A percentile compares a stretch with the other conserved stretches of the same genome.
phyloP scores from a whole-genome alignment of 2,113 vertebrate species.

The Microcebus lehilahytsara region DNA sequence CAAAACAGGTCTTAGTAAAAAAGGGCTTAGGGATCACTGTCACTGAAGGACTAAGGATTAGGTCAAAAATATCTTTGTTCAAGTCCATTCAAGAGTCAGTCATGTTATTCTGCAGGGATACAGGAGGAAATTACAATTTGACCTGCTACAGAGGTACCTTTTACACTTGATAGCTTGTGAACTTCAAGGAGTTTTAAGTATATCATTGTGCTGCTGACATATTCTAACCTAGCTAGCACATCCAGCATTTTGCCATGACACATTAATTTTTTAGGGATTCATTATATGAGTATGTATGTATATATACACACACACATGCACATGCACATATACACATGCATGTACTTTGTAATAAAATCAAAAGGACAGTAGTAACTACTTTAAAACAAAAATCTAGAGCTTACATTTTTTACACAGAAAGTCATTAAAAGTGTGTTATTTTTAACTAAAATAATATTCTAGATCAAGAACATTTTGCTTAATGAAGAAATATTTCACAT shows the following conservation, averaged over 20 bases:
- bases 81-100: slow-evolving; percentile 35
- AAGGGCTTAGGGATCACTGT: neutral
- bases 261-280: neutral
- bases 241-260: neutral
- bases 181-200: neutral
- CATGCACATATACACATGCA: rapidly evolving
- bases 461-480: neutral
- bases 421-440: neutral
- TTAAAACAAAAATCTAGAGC: neutral
- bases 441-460: slow-evolving; percentile 6
- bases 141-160: neutral
- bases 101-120: slow-evolving; percentile 1
- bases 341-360: neutral
- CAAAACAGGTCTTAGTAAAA: neutral
- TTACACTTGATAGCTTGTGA: neutral
- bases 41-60: slow-evolving; percentile 14
- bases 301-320: too few species aligned
- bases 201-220: neutral
- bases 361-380: neutral
- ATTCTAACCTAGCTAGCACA: neutral
- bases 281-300: neutral
- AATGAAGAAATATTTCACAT: neutral
- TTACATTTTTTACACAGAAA: neutral
- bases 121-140: neutral
- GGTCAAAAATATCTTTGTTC: slow-evolving; percentile 51